Percentiles rank a stretch among this genome's conserved stretches.
phyloP scores from a whole-genome alignment of 2,113 vertebrate species.

The Cynopterus brachyotis region DNA sequence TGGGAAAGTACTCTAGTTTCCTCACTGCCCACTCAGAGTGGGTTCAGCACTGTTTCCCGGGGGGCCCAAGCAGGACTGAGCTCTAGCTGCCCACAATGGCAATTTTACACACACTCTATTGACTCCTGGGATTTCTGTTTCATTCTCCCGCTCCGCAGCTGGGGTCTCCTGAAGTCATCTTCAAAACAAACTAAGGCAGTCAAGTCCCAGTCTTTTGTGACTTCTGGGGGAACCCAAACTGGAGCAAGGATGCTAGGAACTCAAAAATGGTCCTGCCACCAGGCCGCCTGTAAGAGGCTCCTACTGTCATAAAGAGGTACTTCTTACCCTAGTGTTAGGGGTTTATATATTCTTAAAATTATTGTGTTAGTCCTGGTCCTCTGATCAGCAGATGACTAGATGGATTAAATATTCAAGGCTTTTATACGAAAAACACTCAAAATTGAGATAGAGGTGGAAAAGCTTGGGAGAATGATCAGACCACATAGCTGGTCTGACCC shows the following conservation, averaged over 20 bases:
- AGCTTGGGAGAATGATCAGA: not conserved
- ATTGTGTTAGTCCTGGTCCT: not conserved
- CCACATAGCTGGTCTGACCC: not conserved
- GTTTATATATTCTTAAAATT: not conserved
- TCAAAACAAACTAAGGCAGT: not conserved
- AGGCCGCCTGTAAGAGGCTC: not conserved
- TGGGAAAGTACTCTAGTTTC: not conserved
- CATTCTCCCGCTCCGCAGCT: not conserved
- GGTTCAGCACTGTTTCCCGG: not conserved
- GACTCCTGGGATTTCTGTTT: not conserved
- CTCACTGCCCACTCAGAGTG: too few relatives aligned
- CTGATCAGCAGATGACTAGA: not conserved
- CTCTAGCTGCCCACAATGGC: fast-evolving
- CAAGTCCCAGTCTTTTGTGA: not conserved
- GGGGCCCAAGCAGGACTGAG: too few relatives aligned
- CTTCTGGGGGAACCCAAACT: not conserved
- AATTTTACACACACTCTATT: not conserved
- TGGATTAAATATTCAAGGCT: not conserved
- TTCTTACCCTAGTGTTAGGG: not conserved
- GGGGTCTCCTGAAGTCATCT: not conserved
- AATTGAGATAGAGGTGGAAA: not conserved
- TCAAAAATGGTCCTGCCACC: not conserved
- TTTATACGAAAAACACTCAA: not conserved
- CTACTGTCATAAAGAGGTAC: not conserved
- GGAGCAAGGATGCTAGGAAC: not conserved